A percentile compares a stretch with the other conserved stretches of the same genome.
phyloP scores from a whole-genome alignment of 1,140 invertebrate species.

The Drosophila repleta region DNA sequence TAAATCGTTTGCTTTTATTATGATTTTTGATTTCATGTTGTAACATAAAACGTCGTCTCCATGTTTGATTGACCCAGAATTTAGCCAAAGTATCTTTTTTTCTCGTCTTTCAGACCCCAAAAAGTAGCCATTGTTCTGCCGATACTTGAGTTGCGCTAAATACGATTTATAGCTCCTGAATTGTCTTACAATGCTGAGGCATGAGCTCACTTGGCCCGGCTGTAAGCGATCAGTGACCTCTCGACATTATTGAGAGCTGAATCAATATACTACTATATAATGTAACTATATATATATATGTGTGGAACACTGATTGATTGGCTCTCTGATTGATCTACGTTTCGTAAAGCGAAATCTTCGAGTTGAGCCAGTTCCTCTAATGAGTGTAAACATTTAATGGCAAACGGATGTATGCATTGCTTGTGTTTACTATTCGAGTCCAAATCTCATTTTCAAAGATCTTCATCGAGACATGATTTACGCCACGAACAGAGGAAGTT shows the following conservation, averaged over 20 bases:
- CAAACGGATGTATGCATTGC: too few species aligned
- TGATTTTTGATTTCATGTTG: slow-evolving; percentile 46
- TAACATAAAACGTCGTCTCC: slow-evolving; percentile 43
- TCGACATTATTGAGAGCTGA: slow-evolving; percentile 4
- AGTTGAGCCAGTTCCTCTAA: too few species aligned
- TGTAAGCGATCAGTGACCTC: slow-evolving; percentile 56
- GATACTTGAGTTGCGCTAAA: slow-evolving; percentile 34
- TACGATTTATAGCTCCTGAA: slow-evolving; percentile 60
- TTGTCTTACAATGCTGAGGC: slow-evolving; percentile 39
- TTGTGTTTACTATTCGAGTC: too few species aligned
- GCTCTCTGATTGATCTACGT: too few species aligned
- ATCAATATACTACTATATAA: background rate
- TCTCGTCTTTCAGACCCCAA: slow-evolving; percentile 1
- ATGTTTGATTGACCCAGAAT: slow-evolving; percentile 54
- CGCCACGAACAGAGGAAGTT: too few species aligned
- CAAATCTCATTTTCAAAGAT: too few species aligned
- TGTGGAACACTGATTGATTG: too few species aligned
- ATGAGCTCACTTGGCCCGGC: slow-evolving; percentile 56
- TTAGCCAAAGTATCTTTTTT: slow-evolving; percentile 22
- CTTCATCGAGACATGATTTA: too few species aligned
- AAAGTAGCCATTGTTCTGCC: slow-evolving; percentile 38
- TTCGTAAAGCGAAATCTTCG: too few species aligned
- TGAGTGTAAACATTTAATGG: too few species aligned
- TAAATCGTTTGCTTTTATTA: slow-evolving; percentile 61
- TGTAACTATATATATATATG: background rate